Evolutionary conservation across 1,140 invertebrate genomes (phyloP), one percentile per base, ranked within the genome.

Genomic region (Hirudo medicinalis): DNA sequence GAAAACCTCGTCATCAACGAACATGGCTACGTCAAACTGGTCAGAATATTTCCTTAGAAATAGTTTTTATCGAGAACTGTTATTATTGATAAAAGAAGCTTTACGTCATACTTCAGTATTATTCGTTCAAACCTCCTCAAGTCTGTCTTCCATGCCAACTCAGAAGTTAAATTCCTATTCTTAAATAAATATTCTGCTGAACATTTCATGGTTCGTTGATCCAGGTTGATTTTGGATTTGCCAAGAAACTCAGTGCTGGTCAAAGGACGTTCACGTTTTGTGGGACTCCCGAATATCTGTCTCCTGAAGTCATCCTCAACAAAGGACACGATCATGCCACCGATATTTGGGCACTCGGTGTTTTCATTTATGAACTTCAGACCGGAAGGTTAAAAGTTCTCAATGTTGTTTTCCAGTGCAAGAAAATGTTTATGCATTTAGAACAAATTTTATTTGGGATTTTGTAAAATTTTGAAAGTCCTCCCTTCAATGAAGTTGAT

Each of bases 211-310:
- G 4, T 60, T 60, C 57, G 57, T 29, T 68, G 19, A 49, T 43
- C 73, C 73, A 91, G 89, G 91, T 95, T 32, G 95, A 97, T 83
- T 97, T 97, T 84, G 94, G 94, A 22, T 97, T 97, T 80, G 92
- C 94, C 13, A 97, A 97, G 86, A 90, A 88, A 74, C 84, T 97
- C 57, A 67, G 72, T 22, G 25, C 54, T 32, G 93, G 93, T 43
- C 85, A 91, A 57, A 98, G 97, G 81, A 95, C 93, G 5, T 97
- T 92, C 91, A 97, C 94, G 0, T 82, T 97, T 67, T 97, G 94
- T 79, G 94, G 94, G 0, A 97, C 94, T 0, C 92, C 94, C 0
- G 92, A 96, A 75, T 88, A 88, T 78, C 87, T 89, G 53, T 91
- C 93, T 2, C 93, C 93, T 0, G 94, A 97, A 85, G 90, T 97